Conservation (phyloP, 2,113 vertebrate species). For the Strigops habroptila region DNA sequence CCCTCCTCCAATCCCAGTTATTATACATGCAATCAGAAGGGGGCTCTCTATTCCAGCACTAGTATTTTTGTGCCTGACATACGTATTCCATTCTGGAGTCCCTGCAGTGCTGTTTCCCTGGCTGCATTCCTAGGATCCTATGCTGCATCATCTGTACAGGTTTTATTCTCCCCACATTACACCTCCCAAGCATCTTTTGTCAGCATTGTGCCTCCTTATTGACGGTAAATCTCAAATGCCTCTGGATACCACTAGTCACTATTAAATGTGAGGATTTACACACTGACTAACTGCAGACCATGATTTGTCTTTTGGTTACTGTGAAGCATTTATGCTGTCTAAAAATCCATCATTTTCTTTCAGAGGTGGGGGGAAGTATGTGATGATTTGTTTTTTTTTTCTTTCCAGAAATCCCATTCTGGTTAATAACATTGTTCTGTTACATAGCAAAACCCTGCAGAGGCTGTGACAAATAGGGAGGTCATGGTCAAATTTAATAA, state of each 20-base stretch:
- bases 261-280: conserved; percentile 1
- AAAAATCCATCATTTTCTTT: background rate
- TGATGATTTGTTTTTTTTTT: background rate
- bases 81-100: conserved; percentile 9
- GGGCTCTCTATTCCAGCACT: conserved; percentile 32
- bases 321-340: background rate
- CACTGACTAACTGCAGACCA: background rate
- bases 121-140: conserved; percentile 47
- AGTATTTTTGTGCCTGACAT: background rate
- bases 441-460: background rate
- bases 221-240: background rate
- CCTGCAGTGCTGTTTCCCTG: conserved; percentile 44
- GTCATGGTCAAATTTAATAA: conserved; percentile 52
- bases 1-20: background rate
- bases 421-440: background rate
- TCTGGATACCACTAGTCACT: background rate
- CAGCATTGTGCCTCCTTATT: background rate
- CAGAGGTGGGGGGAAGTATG: background rate
- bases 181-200: background rate
- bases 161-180: background rate
- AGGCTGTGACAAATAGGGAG: conserved; percentile 32
- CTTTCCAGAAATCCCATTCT: background rate
- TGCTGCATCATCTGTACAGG: conserved; percentile 24
- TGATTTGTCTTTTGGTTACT: background rate
- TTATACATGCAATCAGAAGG: conserved; percentile 4